Evolutionary conservation across 1,140 invertebrate genomes (phyloP).

Genomic region (Apis cerana): DNA sequence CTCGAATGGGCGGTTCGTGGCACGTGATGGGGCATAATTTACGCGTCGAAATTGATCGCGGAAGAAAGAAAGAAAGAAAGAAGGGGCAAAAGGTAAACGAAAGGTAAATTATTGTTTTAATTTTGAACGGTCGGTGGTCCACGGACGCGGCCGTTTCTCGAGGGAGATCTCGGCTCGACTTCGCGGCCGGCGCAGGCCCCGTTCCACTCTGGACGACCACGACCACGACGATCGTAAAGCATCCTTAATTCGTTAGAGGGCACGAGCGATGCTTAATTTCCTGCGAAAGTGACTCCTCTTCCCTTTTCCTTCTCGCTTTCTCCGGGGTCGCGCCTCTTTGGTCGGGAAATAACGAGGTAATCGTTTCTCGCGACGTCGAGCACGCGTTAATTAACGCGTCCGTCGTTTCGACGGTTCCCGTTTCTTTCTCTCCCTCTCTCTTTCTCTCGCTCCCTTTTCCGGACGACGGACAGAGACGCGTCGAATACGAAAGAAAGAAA

Average conservation of each 20-base stretch:
- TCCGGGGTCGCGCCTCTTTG: constrained; percentile 36
- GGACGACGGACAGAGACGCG: background rate
- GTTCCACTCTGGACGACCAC: constrained; percentile 11
- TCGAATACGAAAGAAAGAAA: too few relatives aligned
- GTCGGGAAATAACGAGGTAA: constrained; percentile 48
- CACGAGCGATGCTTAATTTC: constrained; percentile 54
- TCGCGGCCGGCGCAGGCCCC: background rate
- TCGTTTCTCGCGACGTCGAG: constrained; percentile 47
- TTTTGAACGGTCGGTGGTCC: constrained; percentile 60
- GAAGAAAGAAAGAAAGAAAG: too few relatives aligned
- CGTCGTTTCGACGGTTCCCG: constrained; percentile 36
- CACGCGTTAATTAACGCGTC: constrained; percentile 52
- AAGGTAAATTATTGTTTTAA: constrained; percentile 79
- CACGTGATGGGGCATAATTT: constrained; percentile 9
- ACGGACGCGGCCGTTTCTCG: constrained; percentile 24
- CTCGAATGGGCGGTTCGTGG: background rate
- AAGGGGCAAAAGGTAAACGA: constrained; percentile 46
- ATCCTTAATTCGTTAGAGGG: constrained; percentile 71
- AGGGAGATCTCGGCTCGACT: constrained; percentile 12
- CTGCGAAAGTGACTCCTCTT: constrained; percentile 32
- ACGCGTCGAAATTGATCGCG: background rate
- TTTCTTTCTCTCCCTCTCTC: too few relatives aligned
- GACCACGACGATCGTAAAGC: constrained; percentile 73
- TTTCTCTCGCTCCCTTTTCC: background rate
- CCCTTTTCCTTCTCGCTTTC: background rate